phyloP scores from a whole-genome alignment of 2,797 vertebrate species.

The Brotogeris chrysoptera region DNA sequence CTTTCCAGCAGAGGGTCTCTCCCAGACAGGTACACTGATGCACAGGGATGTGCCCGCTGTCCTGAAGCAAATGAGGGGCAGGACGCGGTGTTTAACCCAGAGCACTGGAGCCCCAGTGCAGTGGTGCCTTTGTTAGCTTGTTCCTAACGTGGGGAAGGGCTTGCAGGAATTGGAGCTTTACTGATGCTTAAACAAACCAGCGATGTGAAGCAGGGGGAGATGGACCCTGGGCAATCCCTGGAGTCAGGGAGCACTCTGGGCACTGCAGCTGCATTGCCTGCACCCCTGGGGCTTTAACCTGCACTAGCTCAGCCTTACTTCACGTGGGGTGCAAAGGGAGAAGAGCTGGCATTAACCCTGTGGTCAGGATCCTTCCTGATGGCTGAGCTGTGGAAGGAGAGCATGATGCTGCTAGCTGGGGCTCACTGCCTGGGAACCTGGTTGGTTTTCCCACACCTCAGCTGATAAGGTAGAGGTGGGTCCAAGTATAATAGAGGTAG shows the following conservation, averaged over 20 bases:
- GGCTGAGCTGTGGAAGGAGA: not conserved
- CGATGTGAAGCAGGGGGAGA: not conserved
- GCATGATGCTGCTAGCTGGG: not conserved
- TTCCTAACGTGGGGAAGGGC: not conserved
- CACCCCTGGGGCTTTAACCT: not conserved
- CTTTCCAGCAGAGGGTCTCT: not conserved
- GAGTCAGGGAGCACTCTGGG: accelerated
- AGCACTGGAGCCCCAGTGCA: not conserved
- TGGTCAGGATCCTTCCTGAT: not conserved
- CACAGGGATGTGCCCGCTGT: not conserved
- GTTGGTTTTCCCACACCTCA: not conserved
- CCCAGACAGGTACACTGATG: not conserved
- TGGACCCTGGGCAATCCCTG: not conserved
- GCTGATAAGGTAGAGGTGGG: not conserved
- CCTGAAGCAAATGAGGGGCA: not conserved
- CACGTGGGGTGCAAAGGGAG: not conserved
- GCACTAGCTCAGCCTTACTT: not conserved
- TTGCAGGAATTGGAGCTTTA: slow-evolving; percentile 18
- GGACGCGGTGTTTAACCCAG: not conserved
- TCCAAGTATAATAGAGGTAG: not conserved
- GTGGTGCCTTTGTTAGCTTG: not conserved
- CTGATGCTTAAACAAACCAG: not conserved
- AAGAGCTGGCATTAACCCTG: not conserved
- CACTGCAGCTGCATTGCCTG: not conserved
- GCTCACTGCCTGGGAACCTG: not conserved